Conservation (phyloP, 2,113 vertebrate species). For the Acanthochromis polyacanthus region DNA sequence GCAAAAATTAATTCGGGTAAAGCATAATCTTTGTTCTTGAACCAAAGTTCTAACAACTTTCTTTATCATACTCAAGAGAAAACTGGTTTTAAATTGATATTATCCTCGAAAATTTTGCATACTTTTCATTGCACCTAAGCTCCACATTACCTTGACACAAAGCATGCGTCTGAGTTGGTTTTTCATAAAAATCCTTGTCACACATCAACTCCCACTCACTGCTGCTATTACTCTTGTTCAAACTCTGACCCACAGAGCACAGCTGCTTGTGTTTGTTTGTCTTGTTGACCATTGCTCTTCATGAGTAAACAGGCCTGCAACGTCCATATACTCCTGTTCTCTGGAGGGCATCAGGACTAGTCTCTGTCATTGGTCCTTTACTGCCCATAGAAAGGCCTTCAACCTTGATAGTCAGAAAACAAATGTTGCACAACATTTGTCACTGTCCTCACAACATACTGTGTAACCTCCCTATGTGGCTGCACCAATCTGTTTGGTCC, state of each 20-base stretch:
- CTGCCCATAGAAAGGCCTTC: not conserved
- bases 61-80: no score
- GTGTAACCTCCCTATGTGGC: conserved; percentile 5
- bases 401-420: not conserved
- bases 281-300: not conserved
- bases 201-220: not conserved
- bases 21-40: no score
- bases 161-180: not conserved
- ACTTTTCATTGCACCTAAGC: no score
- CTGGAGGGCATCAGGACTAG: not conserved
- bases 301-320: not conserved
- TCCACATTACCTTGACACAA: not conserved
- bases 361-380: not conserved
- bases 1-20: no score
- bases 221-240: not conserved
- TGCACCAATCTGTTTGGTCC: not conserved
- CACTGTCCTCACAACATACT: not conserved
- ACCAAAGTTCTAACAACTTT: no score
- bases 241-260: not conserved
- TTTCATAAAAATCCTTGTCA: not conserved
- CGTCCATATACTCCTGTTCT: not conserved
- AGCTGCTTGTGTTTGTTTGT: not conserved
- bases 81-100: no score
- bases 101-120: no score
- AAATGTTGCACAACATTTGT: conserved; percentile 2